These are phyloP conservation scores for Corythornis leucogaster DNA, from an alignment of 2,797 vertebrate genomes.

Conservation along the genomic window DNA sequence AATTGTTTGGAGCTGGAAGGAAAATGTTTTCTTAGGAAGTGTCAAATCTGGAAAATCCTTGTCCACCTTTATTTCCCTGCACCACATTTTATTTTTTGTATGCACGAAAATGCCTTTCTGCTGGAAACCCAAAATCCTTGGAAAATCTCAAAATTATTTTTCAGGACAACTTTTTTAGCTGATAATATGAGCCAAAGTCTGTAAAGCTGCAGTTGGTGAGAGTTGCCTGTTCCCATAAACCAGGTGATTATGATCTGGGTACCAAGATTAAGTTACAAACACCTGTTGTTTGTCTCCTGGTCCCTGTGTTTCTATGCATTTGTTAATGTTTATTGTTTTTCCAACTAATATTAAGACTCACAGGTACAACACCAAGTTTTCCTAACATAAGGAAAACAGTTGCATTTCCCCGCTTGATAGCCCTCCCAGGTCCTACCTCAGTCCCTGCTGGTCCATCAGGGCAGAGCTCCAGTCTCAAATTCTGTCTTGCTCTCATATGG, in stretches of 20 bases:
- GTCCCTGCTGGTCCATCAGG: rapidly evolving
- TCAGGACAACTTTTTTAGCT: not conserved
- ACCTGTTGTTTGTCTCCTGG: not conserved
- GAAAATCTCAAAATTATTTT: not conserved
- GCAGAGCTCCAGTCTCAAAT: not conserved
- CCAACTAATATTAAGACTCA: not conserved
- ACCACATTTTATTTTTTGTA: not conserved
- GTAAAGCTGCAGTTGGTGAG: not conserved
- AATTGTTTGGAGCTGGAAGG: not conserved
- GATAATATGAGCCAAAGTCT: not conserved
- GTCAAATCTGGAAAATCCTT: not conserved
- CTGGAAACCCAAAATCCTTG: not conserved
- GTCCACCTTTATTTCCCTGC: not conserved
- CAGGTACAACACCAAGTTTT: rapidly evolving
- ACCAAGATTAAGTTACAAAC: not conserved
- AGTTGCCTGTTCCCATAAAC: not conserved
- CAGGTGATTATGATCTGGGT: not conserved
- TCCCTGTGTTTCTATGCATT: not conserved
- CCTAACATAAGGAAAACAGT: not conserved
- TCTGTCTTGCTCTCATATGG: not conserved
- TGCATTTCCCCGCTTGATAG: not conserved
- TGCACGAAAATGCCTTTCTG: not conserved
- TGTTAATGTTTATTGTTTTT: not conserved
- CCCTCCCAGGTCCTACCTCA: not conserved
- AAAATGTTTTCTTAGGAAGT: not conserved